Base-by-base conservation (phyloP, 2,797 vertebrate species). In the Xenops minutus region DNA sequence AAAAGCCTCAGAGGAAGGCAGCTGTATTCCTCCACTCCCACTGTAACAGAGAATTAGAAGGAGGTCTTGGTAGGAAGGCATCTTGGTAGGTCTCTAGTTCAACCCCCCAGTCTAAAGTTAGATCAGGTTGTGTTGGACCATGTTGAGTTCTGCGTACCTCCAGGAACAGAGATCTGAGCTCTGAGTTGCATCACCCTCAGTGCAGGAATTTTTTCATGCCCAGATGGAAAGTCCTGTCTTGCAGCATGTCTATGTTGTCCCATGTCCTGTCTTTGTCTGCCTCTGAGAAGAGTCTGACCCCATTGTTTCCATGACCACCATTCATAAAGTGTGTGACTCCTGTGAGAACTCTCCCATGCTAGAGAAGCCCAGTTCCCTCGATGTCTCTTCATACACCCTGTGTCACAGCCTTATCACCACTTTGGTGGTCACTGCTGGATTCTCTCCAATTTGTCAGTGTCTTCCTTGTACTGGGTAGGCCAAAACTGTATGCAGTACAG, bases 151-250 rank as follows among this genome's bases (percentile, higher is more conserved):
- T 56, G 29, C 3, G 1, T 7, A 46, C 2, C 14, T 81, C 43
- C 6, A 2, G 14, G 61, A 36, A 32, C 1, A 3, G 56, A 51
- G 6, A 44, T 26, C 8, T 62, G 21, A 51, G 29, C 32, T 82
- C 67, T 7, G 2, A 71, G 39, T 39, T 4, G 1, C 51, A 37
- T 12, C 26, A 48, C 26, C 10, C 5, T 88, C 44, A 21, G 0
- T 12, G 18, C 22, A 84, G 14, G 49, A 63, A 17, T 39, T 61
- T 46, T 86, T 46, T 68, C 21, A 52, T 37, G 29, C 14, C 17
- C 23, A 41, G 34, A 24, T 91, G 51, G 16, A 87, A 54, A 81
- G 20, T 72, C 10, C 39, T 24, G 24, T 73, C 11, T 20, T 62
- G 44, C 32, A 89, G 34, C n/a, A 44, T 24, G 6, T 71, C 26